phyloP scores from a whole-genome alignment of 2,888 invertebrate species.

The Diachrysia chrysitis region DNA sequence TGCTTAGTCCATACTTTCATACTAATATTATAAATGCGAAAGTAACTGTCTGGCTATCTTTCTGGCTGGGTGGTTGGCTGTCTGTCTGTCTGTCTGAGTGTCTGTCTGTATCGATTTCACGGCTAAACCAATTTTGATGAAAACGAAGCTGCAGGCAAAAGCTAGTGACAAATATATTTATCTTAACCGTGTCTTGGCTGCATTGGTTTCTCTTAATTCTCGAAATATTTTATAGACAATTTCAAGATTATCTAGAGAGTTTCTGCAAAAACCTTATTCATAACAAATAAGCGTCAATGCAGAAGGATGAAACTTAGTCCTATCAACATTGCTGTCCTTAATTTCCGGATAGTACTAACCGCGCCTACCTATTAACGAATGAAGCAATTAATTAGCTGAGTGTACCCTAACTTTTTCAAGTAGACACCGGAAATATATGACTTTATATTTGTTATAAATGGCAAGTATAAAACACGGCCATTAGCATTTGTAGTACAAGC shows the following conservation, averaged over 20 bases:
- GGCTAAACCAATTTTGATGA: no score
- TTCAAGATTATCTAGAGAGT: background rate
- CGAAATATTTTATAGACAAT: no score
- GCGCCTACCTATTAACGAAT: constrained; percentile 37
- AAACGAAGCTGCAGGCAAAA: no score
- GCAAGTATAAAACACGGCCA: constrained; percentile 17
- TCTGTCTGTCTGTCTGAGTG: no score
- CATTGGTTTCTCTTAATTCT: background rate
- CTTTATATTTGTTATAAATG: constrained; percentile 44
- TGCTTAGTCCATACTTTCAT: no score
- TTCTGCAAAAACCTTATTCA: background rate
- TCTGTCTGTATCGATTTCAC: no score
- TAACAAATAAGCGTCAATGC: background rate
- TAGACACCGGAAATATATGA: constrained; percentile 28
- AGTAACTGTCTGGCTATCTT: no score
- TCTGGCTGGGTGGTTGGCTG: no score
- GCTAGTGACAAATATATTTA: no score
- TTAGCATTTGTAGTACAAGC: constrained; percentile 20
- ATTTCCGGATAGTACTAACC: constrained; percentile 28
- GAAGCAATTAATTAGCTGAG: constrained; percentile 44
- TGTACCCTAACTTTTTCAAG: constrained; percentile 31
- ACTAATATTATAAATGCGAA: no score
- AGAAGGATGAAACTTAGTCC: background rate
- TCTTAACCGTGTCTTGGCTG: background rate
- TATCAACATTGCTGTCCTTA: constrained; percentile 18